Evolutionary conservation across 30 jellyfish, hydroid and myxozoan genomes (phyloP), one percentile per base, ranked within the genome.

Genomic region (Pseudorhiza aurosa): DNA sequence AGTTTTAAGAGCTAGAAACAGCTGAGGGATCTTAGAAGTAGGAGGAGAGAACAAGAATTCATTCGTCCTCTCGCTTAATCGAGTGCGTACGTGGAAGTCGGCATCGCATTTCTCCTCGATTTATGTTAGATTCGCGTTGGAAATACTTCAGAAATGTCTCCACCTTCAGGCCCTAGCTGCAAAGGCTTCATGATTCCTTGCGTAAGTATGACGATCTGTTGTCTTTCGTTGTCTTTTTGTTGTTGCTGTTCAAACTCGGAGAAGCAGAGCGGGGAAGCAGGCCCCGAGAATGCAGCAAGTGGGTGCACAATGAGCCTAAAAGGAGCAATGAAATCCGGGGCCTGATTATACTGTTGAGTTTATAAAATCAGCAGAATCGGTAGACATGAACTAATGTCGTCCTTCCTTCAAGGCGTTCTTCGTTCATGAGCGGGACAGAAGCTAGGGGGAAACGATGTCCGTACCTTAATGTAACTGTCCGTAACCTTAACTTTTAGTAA

Each of bases 1-100:
- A 58, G 96, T 93, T 85, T 81, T 72, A 86, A 77, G 93, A 87
- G 83, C 95, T 33, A 81, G 87, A 83, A 87, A 95, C 99, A 93
- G 99, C 97, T 93, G 99, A 93, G 85, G 85, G 87, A 33, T 81
- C 83, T 65, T 43, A 84, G 93, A 44, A 71, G 90, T 88, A 42
- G 97, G 92, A 70, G 96, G 90, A 71, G 96, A 65, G 91, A 76
- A 32, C 46, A 72, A 62, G 80, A 65, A 69, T 93, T 81, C 86
- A 68, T 67, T 75, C 68, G 76, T 28, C 75, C 40, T 79, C 83
- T 56, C 50, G 91, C 78, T 24, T 42, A 44, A 35, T 36, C 56
- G 84, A 58, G 91, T 43, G 51, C 35, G 86, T 73, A 73, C 86
- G 86, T 73, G 83, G 29, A 44, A 46, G 24, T 40, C 33, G 55